Evolutionary conservation across 35 echinoderm and acorn worm genomes (phyloP).

Genomic region (Strongylocentrotus purpuratus): DNA sequence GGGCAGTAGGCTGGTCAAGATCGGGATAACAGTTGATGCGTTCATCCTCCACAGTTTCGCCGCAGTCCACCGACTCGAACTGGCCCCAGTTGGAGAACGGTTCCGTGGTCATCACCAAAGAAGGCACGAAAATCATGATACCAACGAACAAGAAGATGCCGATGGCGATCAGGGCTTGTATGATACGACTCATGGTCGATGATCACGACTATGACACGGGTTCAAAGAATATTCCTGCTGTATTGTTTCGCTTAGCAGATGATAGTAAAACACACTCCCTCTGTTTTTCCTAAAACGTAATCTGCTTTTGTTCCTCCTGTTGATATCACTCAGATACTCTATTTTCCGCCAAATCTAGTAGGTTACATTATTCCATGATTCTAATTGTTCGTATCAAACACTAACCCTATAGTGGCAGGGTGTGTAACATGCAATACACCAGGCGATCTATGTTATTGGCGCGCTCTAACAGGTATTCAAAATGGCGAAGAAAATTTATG

Average conservation of each 20-base stretch:
- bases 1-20: constrained; percentile 65
- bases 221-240: background rate
- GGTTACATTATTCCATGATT: background rate
- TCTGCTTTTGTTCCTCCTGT: background rate
- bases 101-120: constrained; percentile 64
- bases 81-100: constrained; percentile 75
- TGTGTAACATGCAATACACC: background rate
- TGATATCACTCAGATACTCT: background rate
- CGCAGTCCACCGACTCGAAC: constrained; percentile 69
- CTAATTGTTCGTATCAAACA: background rate
- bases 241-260: too few species aligned
- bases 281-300: too few species aligned
- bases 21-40: constrained; percentile 88
- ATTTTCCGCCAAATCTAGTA: background rate
- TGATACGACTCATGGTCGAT: constrained; percentile 31
- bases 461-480: constrained; percentile 25
- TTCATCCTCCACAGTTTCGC: constrained; percentile 70
- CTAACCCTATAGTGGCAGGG: background rate
- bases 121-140: constrained; percentile 67
- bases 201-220: background rate
- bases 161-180: constrained; percentile 32
- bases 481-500: constrained; percentile 26
- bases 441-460: background rate
- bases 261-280: too few species aligned
- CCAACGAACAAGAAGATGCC: constrained; percentile 45